These are phyloP conservation scores for Pampus argenteus DNA, from an alignment of 2,797 vertebrate genomes.

Conservation along the genomic window DNA sequence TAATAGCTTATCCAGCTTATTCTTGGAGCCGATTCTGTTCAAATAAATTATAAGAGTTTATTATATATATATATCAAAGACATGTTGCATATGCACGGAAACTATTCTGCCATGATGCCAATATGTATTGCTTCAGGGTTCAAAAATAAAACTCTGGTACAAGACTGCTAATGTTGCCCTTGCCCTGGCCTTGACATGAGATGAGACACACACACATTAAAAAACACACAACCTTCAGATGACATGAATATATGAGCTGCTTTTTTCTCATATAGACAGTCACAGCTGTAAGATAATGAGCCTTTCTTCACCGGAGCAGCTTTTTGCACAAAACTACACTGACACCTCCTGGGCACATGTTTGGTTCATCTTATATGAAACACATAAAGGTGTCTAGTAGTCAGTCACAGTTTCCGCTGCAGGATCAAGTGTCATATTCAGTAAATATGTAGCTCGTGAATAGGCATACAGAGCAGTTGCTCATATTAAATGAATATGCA, in stretches of 20 bases:
- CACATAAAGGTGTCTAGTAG: background rate
- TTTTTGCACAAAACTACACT: conserved; percentile 55
- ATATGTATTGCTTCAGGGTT: background rate
- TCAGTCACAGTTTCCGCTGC: background rate
- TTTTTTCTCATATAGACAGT: conserved; percentile 18
- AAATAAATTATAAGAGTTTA: conserved; percentile 24
- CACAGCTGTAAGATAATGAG: background rate
- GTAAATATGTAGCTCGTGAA: background rate
- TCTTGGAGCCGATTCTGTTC: conserved; percentile 66
- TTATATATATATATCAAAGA: background rate
- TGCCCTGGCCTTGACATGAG: conserved; percentile 1
- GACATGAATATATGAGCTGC: background rate
- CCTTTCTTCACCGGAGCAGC: background rate
- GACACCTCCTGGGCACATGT: conserved; percentile 72
- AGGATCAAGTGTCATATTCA: background rate
- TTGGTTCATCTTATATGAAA: background rate
- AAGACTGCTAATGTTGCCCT: background rate
- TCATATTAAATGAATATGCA: background rate
- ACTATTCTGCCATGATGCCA: background rate
- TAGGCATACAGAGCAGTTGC: background rate
- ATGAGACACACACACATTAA: background rate
- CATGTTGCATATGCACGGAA: background rate
- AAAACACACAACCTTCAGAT: conserved; percentile 18
- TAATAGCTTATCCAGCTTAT: conserved; percentile 57
- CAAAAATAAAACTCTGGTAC: conserved; percentile 4